Conservation (phyloP, 2,113 vertebrate genomes). For the Pantherophis guttatus region DNA sequence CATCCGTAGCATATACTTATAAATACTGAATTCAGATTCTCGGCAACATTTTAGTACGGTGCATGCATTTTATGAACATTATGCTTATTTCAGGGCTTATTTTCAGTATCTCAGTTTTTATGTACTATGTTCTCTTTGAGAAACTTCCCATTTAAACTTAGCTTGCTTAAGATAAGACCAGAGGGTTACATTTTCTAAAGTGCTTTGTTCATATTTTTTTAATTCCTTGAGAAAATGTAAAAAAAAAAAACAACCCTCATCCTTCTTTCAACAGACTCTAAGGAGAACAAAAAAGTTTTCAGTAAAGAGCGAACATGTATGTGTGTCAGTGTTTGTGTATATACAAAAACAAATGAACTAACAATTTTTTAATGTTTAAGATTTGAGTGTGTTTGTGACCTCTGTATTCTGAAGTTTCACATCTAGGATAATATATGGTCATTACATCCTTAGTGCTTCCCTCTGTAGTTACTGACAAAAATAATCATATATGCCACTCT, state of each 20-base stretch:
- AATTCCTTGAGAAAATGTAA: not conserved
- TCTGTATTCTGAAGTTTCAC: conserved; percentile 39
- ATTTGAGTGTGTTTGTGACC: not conserved
- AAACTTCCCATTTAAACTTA: not conserved
- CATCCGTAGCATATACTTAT: not conserved
- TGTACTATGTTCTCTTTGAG: not conserved
- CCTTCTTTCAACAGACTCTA: not conserved
- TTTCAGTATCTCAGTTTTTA: not conserved
- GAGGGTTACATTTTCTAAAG: conserved; percentile 2
- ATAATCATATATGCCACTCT: conserved; percentile 13
- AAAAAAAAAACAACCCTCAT: not conserved
- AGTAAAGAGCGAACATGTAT: not conserved
- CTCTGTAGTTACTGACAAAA: conserved; percentile 5
- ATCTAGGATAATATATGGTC: conserved; percentile 23
- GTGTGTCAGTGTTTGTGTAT: not conserved
- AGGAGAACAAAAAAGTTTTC: conserved; percentile 23
- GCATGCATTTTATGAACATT: not conserved
- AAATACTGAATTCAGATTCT: not conserved
- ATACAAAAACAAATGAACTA: not conserved
- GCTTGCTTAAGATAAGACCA: not conserved
- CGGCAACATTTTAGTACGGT: not conserved
- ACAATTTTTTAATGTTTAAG: not conserved
- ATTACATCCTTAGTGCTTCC: conserved; percentile 18
- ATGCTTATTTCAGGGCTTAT: not conserved
- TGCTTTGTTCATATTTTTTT: conserved; percentile 25